Evolutionary conservation across 2,113 vertebrate species (phyloP), one percentile per base, ranked within the genome.

Genomic region (Gobiocypris rarus): DNA sequence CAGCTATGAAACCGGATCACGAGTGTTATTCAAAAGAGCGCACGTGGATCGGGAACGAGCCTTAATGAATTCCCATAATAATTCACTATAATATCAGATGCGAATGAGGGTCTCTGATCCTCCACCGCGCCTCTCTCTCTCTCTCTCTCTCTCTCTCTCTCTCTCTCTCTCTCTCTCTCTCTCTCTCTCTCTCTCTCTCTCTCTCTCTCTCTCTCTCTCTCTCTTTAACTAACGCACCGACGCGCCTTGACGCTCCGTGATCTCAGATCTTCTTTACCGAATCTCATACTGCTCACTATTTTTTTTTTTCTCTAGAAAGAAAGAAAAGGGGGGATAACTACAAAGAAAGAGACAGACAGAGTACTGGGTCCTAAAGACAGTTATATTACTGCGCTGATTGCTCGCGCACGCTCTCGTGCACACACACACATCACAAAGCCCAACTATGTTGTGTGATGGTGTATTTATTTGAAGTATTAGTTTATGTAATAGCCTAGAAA

Each of bases 311-410:
- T 50, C 75, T 34, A 52, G 45, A 67, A 75, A 54, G 78, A 80
- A 50, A 59, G 73, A 85, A 61, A 84, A 17, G 58, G 87, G 89
- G 86, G 67, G 81, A 85, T 89, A 92, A 93, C 91, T 93, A 92
- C 92, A 91, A 89, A 92, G 92, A 89, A 92, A 86, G 48, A 85
- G 80, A 82, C 80, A 86, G 83, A 85, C 59, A 75, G 76, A 34
- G 61, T 71, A 22, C 92, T 86, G 93, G 94, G 94, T 95, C 94
- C 94, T 95, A 95, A 78, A 92, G 93, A 43, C 41, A 82, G 92
- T 76, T 58, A 8, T 0, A 22, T 83, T 85, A 38, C 13, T 15
- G 24, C 1, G 26, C 74, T 86, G 10, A 28, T 9, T 7, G 28
- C 17, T 77, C 75, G 17, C 28, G 28, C 31, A 1, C 54, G 4